These are phyloP conservation scores for Teleopsis dalmanni DNA, from an alignment of 1,140 invertebrate species.

Conservation along the genomic window DNA sequence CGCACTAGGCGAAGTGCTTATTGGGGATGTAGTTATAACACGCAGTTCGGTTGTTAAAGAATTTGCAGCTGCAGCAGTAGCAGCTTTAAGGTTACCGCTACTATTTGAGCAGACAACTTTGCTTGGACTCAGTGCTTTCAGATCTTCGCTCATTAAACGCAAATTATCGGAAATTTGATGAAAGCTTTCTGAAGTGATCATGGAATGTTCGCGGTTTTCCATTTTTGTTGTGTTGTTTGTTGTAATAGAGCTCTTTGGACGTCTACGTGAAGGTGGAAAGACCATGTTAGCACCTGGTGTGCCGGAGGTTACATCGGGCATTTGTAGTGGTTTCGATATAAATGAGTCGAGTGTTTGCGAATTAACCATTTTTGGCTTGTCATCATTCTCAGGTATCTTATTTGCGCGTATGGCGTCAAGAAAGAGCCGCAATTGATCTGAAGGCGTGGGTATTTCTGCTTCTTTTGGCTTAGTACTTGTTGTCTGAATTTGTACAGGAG, in stretches of 20 bases:
- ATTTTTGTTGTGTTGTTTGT: neutral
- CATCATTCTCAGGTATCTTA: slow-evolving; percentile 36
- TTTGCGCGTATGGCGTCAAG: slow-evolving; percentile 42
- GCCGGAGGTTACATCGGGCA: slow-evolving; percentile 39
- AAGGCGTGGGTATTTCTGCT: slow-evolving; percentile 29
- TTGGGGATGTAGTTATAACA: slow-evolving; percentile 31
- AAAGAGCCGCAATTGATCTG: slow-evolving; percentile 40
- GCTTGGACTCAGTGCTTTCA: slow-evolving; percentile 40
- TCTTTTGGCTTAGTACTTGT: neutral
- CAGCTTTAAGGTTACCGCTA: slow-evolving; percentile 29
- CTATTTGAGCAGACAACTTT: slow-evolving; percentile 26
- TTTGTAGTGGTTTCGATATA: slow-evolving; percentile 37
- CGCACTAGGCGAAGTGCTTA: slow-evolving; percentile 21
- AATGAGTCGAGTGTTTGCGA: slow-evolving; percentile 39
- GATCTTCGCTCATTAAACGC: slow-evolving; percentile 40
- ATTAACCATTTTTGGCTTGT: slow-evolving; percentile 36
- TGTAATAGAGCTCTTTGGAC: slow-evolving; percentile 28
- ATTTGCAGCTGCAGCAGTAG: slow-evolving; percentile 8
- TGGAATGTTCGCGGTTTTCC: slow-evolving; percentile 26
- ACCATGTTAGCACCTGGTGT: slow-evolving; percentile 18
- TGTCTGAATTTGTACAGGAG: slow-evolving; percentile 2
- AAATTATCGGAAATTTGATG: slow-evolving; percentile 43
- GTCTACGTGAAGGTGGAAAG: slow-evolving; percentile 20
- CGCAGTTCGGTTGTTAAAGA: slow-evolving; percentile 21
- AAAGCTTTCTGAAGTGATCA: slow-evolving; percentile 40